Base-by-base conservation (phyloP, 2,797 vertebrate genomes). In the Sarcophilus harrisii region DNA sequence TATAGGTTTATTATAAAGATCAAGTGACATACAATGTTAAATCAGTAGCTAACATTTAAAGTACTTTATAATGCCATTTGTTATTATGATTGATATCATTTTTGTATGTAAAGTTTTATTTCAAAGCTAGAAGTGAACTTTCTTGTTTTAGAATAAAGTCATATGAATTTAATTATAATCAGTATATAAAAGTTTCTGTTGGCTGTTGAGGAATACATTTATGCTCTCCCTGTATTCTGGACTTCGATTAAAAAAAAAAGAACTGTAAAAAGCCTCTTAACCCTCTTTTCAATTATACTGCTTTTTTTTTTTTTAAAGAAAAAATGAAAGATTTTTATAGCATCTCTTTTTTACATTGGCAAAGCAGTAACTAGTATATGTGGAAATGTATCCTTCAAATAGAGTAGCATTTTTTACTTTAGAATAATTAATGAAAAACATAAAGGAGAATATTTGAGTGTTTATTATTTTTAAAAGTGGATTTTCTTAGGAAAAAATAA, bases 401-500 rank as follows among this genome's bases (percentile, higher is more conserved):
- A 81, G 38, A 38, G 0, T 28, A 81, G 49, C 21, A 90, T 90
- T 81, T n/a, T 91, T 28, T 90, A 4, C 54, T 0, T 13, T 5
- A 90, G 4, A 73, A 16, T 55, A 28, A 95, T 91, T 28, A 87
- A 21, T 91, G 21, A 96, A 57, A 28, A 92, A 58, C 58, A 2
- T 52, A 87, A 94, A 93, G 45, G 54, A 89, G 10, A 92, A 5
- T 81, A 81, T 10, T 81, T 81, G n/a, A 81, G 66, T 81, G 45
- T 54, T 60, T 95, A 8, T 0, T 0, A 8, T 66, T 93, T 66
- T 45, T 52, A 57, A 18, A 96, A 87, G 38, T 55, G 16, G 1
- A 49, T 96, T 54, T 94, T 1, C 54, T 95, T 92, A 94, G 28
- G n/a, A 87, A 95, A 27, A 1, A 91, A 32, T 16, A n/a, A 81